phyloP scores from a whole-genome alignment of 2,888 invertebrate genomes.

The Disparrhopalites patrizii region DNA sequence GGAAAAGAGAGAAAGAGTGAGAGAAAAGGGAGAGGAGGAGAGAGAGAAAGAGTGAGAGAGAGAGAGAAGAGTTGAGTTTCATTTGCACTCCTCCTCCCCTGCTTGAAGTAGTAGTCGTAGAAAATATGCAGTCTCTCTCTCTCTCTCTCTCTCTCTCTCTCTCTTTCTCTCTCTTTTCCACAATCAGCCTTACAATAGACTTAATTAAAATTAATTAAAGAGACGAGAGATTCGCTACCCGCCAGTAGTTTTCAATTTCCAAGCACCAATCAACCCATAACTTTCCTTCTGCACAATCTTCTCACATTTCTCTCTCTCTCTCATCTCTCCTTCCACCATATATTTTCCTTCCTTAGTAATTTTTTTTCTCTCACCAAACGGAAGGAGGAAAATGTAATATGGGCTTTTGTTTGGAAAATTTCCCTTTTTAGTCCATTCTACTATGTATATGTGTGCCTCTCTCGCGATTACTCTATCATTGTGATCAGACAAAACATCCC shows the following conservation, averaged over 20 bases:
- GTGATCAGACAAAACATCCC: no score
- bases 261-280: neutral
- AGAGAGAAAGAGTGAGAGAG: no score
- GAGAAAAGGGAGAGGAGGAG: no score
- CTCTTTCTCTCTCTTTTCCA: neutral
- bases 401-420: neutral
- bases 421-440: neutral
- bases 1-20: neutral
- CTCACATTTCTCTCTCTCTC: neutral
- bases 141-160: neutral
- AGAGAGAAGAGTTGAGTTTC: conserved; percentile 15
- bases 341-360: conserved; percentile 5
- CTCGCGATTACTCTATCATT: neutral
- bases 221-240: conserved; percentile 27
- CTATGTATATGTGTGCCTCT: neutral
- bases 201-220: conserved; percentile 49
- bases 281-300: neutral
- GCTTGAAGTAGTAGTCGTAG: no score
- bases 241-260: conserved; percentile 21
- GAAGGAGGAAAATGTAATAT: no score
- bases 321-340: neutral
- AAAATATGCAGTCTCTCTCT: no score
- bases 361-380: no score
- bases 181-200: conserved; percentile 34
- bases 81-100: conserved; percentile 2